A percentile compares a stretch with the other conserved stretches of the same genome.
phyloP scores from a whole-genome alignment of 2,113 vertebrate genomes.

The Percopsis transmontana region DNA sequence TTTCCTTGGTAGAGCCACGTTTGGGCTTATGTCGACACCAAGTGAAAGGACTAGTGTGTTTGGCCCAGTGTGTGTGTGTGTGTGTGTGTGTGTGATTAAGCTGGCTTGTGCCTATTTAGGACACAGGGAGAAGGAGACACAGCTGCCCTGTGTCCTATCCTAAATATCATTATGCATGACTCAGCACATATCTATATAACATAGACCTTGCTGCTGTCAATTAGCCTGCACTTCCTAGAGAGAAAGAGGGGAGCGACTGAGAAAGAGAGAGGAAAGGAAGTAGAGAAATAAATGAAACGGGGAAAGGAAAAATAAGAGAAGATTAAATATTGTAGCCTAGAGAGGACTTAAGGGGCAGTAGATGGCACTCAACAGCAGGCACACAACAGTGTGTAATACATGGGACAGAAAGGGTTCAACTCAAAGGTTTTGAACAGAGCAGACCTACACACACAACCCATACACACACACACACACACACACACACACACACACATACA shows the following conservation, averaged over 20 bases:
- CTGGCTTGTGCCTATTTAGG: not conserved
- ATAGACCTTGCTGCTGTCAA: conserved; percentile 41
- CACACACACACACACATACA: not conserved
- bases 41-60: conserved; percentile 62
- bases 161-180: conserved; percentile 43
- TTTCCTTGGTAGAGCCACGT: conserved; percentile 35
- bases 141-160: conserved; percentile 2
- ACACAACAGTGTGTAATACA: too few species aligned
- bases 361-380: too few species aligned
- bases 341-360: too few species aligned
- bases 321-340: too few species aligned
- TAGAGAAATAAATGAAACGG: not conserved
- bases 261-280: not conserved
- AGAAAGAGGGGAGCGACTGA: not conserved
- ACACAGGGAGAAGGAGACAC: not conserved
- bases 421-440: not conserved
- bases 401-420: not conserved
- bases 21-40: conserved; percentile 35
- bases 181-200: conserved; percentile 51
- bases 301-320: not conserved
- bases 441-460: not conserved
- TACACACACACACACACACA: not conserved
- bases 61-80: not conserved
- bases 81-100: not conserved
- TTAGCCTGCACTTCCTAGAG: conserved; percentile 19